Percentiles rank a stretch among this genome's conserved stretches.
Evolutionary conservation across 2,113 vertebrate species (phyloP).

Genomic region (Mystacornis crossleyi): DNA sequence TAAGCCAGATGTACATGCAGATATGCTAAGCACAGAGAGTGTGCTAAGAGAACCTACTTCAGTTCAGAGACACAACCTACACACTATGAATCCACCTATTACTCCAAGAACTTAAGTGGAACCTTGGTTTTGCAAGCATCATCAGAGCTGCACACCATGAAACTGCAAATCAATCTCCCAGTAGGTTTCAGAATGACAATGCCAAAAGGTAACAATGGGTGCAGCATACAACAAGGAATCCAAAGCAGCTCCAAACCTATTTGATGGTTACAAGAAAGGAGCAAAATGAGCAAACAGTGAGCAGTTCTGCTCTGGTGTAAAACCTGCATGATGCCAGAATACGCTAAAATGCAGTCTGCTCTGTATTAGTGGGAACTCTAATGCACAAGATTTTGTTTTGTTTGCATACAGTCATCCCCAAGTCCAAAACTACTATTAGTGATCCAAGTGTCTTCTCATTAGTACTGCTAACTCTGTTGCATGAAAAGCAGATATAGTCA

Average conservation of each 20-base stretch:
- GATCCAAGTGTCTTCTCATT: not conserved
- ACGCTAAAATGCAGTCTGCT: not conserved
- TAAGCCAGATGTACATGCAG: not conserved
- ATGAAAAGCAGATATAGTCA: not conserved
- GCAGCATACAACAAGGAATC: not conserved
- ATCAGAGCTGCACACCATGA: not conserved
- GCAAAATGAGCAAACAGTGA: not conserved
- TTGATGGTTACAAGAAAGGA: not conserved
- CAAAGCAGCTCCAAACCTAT: not conserved
- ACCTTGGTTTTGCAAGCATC: not conserved
- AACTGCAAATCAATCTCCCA: not conserved
- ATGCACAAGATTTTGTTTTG: not conserved
- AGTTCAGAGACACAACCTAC: accelerated
- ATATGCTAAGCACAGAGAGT: not conserved
- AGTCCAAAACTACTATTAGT: not conserved
- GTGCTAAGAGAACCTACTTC: not conserved
- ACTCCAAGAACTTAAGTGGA: not conserved
- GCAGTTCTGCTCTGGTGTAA: not conserved
- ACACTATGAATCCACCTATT: not conserved
- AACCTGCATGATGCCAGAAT: not conserved
- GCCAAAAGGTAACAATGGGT: not conserved
- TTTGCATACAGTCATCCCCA: not conserved
- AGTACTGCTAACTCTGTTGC: not conserved
- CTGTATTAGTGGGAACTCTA: not conserved
- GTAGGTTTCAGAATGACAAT: not conserved